phyloP scores from a whole-genome alignment of 2,888 invertebrate genomes.

The Apodemia duryi region DNA sequence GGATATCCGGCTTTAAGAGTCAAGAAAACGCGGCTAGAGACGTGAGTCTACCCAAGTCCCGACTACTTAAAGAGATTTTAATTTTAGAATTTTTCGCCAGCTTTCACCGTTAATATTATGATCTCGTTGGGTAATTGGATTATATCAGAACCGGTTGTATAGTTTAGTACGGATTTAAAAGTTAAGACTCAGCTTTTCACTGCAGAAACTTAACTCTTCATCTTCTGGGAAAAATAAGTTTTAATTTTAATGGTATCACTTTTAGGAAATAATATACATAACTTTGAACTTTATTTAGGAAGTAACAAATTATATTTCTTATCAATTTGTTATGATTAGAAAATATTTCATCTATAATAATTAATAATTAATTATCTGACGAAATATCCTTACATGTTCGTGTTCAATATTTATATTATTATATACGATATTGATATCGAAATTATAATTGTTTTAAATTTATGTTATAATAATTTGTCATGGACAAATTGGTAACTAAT shows the following conservation, averaged over 20 bases:
- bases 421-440: too few species aligned
- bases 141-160: not conserved
- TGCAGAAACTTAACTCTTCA: not conserved
- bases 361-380: too few species aligned
- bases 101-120: conserved; percentile 29
- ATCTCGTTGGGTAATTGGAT: conserved; percentile 20
- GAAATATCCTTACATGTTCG: too few species aligned
- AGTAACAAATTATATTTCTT: too few species aligned
- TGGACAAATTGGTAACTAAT: too few species aligned
- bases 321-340: too few species aligned
- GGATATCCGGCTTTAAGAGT: conserved; percentile 59
- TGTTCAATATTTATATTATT: too few species aligned
- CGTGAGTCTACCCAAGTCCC: conserved; percentile 38
- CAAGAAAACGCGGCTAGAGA: conserved; percentile 48
- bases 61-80: conserved; percentile 46
- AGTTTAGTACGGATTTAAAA: conserved; percentile 2
- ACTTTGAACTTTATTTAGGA: too few species aligned
- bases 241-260: not conserved
- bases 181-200: not conserved
- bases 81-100: conserved; percentile 37
- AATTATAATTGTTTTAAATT: too few species aligned
- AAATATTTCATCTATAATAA: too few species aligned
- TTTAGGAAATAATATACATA: too few species aligned
- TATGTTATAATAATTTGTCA: too few species aligned
- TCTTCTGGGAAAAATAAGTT: not conserved